Conservation (phyloP, 2,888 invertebrate genomes). For the Nomada goodeniana region DNA sequence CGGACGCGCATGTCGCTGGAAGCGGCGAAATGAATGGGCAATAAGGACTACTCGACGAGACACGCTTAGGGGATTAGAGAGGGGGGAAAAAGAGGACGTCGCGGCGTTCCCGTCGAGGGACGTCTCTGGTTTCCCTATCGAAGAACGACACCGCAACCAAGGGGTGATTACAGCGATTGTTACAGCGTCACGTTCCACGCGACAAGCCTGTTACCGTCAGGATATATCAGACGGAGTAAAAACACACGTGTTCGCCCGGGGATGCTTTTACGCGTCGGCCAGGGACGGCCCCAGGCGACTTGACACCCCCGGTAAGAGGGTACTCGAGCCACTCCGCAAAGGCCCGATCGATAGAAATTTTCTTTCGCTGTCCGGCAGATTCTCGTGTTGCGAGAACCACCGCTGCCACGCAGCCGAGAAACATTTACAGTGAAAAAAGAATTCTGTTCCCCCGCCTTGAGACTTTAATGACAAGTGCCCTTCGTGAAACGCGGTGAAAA, state of each 20-base stretch:
- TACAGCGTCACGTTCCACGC: slow-evolving; percentile 53
- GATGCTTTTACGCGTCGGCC: slow-evolving; percentile 49
- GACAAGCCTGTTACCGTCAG: slow-evolving; percentile 46
- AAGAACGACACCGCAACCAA: slow-evolving; percentile 29
- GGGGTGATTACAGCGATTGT: slow-evolving; percentile 57
- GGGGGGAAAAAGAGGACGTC: not conserved
- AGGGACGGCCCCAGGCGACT: slow-evolving; percentile 41
- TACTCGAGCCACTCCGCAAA: slow-evolving; percentile 36
- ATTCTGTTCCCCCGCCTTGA: not conserved
- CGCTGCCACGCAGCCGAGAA: not conserved
- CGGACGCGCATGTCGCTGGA: slow-evolving; percentile 13
- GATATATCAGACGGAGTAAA: slow-evolving; percentile 40
- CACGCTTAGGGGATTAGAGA: slow-evolving; percentile 32
- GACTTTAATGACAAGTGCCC: too few species aligned
- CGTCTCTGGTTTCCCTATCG: slow-evolving; percentile 53
- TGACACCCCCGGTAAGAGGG: slow-evolving; percentile 32
- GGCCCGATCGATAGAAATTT: slow-evolving; percentile 50
- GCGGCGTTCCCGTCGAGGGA: slow-evolving; percentile 11
- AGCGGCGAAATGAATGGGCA: slow-evolving; percentile 42
- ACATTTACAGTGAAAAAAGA: not conserved
- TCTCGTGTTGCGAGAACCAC: not conserved
- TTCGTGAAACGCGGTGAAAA: too few species aligned
- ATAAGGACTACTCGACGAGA: slow-evolving; percentile 23
- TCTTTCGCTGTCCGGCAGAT: slow-evolving; percentile 6
- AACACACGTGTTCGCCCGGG: slow-evolving; percentile 53